These are phyloP conservation scores for Anthopleura sola DNA, from an alignment of 64 coral and sea anemone species.

Conservation along the genomic window DNA sequence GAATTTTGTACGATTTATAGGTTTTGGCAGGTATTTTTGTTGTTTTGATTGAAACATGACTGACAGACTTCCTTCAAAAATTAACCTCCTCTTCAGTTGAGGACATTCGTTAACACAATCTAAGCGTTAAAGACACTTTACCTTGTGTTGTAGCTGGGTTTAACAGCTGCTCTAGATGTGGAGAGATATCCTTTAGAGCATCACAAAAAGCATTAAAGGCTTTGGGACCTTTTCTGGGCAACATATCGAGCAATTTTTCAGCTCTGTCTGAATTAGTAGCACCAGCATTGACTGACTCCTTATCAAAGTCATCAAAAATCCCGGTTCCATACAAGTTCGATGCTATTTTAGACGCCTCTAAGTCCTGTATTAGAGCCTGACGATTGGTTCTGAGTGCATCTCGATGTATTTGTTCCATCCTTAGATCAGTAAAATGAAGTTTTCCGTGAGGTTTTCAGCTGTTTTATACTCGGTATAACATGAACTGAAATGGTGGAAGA, in stretches of 20 bases:
- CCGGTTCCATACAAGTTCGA: conserved; percentile 62
- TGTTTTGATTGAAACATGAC: background rate
- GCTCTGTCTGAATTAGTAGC: conserved; percentile 28
- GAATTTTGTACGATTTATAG: background rate
- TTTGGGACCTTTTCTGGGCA: conserved; percentile 69
- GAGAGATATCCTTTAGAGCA: conserved; percentile 53
- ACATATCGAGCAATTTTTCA: conserved; percentile 62
- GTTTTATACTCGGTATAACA: background rate
- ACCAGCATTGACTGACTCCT: conserved; percentile 51
- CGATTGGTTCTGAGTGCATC: conserved; percentile 57
- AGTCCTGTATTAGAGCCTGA: conserved; percentile 53
- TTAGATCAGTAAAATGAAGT: background rate
- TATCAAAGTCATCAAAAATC: conserved; percentile 64
- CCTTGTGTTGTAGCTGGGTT: conserved; percentile 58
- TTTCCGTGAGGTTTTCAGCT: background rate
- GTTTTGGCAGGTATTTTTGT: background rate
- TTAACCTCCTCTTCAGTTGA: background rate
- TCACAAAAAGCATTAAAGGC: conserved; percentile 83
- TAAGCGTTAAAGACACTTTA: conserved; percentile 8
- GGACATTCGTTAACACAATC: background rate
- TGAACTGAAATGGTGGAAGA: background rate
- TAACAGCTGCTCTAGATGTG: conserved; percentile 56
- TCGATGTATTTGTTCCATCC: conserved; percentile 75
- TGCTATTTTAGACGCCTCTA: conserved; percentile 73
- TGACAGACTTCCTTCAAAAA: background rate